Evolutionary conservation across 2,113 vertebrate species (phyloP).

Genomic region (Ovis canadensis): DNA sequence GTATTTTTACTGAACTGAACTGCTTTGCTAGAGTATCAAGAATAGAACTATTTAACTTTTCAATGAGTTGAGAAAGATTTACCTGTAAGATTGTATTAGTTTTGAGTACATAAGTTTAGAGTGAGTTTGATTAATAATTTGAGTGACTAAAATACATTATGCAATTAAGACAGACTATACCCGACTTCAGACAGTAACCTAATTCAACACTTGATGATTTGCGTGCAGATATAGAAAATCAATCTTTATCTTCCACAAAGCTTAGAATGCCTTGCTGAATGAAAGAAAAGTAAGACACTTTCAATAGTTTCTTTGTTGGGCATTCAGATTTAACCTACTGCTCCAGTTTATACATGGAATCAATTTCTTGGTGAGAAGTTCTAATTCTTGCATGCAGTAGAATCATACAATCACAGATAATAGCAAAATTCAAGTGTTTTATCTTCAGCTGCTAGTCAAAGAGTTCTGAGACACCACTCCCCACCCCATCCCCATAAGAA

Average conservation of each 20-base stretch:
- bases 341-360: neutral
- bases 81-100: neutral
- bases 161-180: neutral
- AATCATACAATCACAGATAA: neutral
- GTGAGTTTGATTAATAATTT: neutral
- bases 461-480: neutral
- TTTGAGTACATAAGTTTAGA: neutral
- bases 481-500: neutral
- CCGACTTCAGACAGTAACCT: neutral
- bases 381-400: neutral
- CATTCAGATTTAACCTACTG: neutral
- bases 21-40: neutral
- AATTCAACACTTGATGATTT: neutral
- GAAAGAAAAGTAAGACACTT: neutral
- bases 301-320: neutral
- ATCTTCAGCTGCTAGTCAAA: neutral
- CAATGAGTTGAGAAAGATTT: neutral
- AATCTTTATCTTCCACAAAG: neutral
- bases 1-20: neutral
- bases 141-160: neutral
- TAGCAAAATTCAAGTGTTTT: neutral
- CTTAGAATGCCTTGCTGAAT: neutral
- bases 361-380: neutral
- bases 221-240: neutral
- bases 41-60: neutral